Evolutionary conservation across 2,888 invertebrate genomes (phyloP).

Genomic region (Drosophila maculinotata): DNA sequence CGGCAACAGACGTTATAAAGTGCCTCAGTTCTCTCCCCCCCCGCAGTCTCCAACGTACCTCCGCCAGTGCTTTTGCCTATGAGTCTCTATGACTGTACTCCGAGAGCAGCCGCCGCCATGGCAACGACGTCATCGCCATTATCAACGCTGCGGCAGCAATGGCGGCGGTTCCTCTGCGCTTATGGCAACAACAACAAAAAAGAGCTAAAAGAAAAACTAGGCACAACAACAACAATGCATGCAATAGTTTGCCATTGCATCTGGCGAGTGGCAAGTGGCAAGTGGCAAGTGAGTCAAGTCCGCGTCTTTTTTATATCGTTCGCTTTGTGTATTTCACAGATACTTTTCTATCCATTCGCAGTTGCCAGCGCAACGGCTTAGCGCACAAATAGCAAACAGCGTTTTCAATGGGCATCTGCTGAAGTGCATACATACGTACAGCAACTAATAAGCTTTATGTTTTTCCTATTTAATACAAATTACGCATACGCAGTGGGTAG

Average conservation of each 20-base stretch:
- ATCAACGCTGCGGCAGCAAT: conserved; percentile 46
- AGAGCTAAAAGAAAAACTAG: conserved; percentile 52
- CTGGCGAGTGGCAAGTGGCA: conserved; percentile 28
- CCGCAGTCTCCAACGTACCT: too few species aligned
- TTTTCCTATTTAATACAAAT: background rate
- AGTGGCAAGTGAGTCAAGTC: conserved; percentile 50
- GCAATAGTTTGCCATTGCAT: conserved; percentile 30
- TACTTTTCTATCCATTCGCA: conserved; percentile 34
- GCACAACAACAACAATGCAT: conserved; percentile 41
- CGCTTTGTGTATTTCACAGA: conserved; percentile 55
- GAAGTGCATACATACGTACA: conserved; percentile 2
- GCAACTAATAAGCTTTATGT: conserved; percentile 1
- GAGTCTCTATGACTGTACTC: conserved; percentile 72
- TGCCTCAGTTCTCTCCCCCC: background rate
- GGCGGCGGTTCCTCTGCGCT: conserved; percentile 28
- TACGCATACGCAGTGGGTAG: conserved; percentile 1
- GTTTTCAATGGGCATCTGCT: background rate
- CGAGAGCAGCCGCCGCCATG: conserved; percentile 49
- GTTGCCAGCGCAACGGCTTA: conserved; percentile 4
- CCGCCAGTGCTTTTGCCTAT: too few species aligned
- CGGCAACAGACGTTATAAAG: conserved; percentile 60
- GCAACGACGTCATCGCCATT: conserved; percentile 74
- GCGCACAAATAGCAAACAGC: background rate
- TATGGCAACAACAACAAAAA: conserved; percentile 9
- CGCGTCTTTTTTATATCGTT: conserved; percentile 7